Conservation (phyloP, 2,888 invertebrate species). For the Cabera pusaria region DNA sequence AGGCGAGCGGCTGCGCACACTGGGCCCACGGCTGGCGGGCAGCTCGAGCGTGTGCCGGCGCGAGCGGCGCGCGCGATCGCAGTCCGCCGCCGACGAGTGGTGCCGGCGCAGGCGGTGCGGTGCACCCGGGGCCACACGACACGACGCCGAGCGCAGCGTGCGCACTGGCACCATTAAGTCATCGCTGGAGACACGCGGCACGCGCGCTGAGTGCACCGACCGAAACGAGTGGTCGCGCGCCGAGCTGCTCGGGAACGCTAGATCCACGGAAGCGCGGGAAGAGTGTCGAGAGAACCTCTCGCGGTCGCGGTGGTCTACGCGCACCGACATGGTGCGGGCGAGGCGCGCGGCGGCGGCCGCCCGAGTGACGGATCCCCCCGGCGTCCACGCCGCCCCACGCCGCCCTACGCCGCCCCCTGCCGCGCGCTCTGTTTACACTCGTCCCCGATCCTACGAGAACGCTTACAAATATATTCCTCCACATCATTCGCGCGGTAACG, state of each 20-base stretch:
- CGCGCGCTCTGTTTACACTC: conserved; percentile 73
- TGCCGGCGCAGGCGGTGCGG: conserved; percentile 76
- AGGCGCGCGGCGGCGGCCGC: conserved; percentile 78
- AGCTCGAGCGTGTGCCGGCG: conserved; percentile 73
- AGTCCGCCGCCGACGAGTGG: conserved; percentile 77
- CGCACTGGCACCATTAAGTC: conserved; percentile 77
- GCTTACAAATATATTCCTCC: conserved; percentile 69
- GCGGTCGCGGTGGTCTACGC: conserved; percentile 74
- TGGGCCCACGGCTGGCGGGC: conserved; percentile 71
- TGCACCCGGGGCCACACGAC: conserved; percentile 72
- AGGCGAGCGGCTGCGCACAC: conserved; percentile 72
- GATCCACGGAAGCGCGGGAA: conserved; percentile 77
- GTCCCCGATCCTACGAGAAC: conserved; percentile 67
- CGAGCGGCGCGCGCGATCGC: conserved; percentile 74
- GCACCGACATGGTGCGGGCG: conserved; percentile 79
- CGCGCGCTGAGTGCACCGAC: conserved; percentile 75
- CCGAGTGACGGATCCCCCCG: conserved; percentile 65
- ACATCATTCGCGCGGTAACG: conserved; percentile 53
- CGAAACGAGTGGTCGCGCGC: conserved; percentile 74
- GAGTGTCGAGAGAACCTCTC: conserved; percentile 78
- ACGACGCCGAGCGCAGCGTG: conserved; percentile 74
- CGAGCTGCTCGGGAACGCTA: conserved; percentile 68
- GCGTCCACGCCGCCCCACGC: conserved; percentile 33
- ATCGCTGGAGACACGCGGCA: conserved; percentile 74
- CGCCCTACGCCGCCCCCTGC: conserved; percentile 37